Conservation (phyloP, 2,797 vertebrate species). For the Peromyscus melanophrys region DNA sequence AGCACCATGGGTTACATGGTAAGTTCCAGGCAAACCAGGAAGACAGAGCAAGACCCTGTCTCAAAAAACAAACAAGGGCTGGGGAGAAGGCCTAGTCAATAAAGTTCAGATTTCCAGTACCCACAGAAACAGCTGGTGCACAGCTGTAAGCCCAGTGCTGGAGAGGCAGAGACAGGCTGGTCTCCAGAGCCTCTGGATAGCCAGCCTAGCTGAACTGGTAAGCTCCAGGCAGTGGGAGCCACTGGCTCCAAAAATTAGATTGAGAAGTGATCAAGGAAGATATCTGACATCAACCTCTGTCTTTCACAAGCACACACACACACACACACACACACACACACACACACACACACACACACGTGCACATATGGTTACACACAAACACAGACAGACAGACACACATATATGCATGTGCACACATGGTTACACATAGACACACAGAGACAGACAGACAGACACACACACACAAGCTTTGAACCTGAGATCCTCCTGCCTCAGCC, state of each 20-base stretch:
- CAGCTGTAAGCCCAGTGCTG: background rate
- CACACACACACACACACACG: too few relatives aligned
- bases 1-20: background rate
- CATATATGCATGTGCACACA: too few relatives aligned
- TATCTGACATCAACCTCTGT: background rate
- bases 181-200: background rate
- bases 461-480: background rate
- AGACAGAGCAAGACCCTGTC: background rate
- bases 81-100: background rate
- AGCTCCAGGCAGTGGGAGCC: background rate
- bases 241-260: background rate
- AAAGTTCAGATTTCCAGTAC: background rate
- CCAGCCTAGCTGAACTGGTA: too few relatives aligned
- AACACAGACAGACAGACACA: too few relatives aligned
- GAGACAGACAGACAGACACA: background rate
- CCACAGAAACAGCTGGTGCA: background rate
- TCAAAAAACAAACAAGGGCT: background rate
- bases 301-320: background rate
- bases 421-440: background rate
- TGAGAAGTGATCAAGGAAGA: background rate
- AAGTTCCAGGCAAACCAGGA: background rate
- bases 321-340: background rate
- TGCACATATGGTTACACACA: too few relatives aligned
- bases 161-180: background rate
- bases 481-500: background rate